Percentiles rank a stretch among this genome's conserved stretches.
These are phyloP conservation scores for Cerastis leucographa DNA, from an alignment of 2,888 invertebrate species.

Conservation along the genomic window DNA sequence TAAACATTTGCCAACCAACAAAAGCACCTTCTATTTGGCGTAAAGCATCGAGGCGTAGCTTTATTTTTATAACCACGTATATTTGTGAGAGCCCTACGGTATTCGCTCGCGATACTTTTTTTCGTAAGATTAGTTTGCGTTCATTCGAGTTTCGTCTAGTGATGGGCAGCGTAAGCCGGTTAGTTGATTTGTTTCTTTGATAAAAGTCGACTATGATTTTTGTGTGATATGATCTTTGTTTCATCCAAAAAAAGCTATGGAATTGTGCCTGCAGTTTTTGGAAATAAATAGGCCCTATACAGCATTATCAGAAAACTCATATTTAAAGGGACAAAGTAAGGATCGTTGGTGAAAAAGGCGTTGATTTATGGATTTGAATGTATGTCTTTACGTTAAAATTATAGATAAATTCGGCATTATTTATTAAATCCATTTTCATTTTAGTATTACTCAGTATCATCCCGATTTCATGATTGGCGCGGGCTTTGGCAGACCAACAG, in stretches of 20 bases:
- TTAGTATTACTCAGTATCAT: no score
- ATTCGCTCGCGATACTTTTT: conserved; percentile 46
- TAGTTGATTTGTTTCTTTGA: conserved; percentile 19
- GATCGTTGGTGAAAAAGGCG: neutral
- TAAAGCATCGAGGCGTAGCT: conserved; percentile 18
- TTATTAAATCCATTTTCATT: no score
- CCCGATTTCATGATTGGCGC: no score
- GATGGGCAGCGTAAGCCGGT: conserved; percentile 30
- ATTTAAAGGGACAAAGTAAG: neutral
- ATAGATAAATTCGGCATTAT: no score
- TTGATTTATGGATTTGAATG: neutral
- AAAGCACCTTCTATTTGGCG: conserved; percentile 19
- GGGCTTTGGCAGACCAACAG: no score
- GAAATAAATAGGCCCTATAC: neutral
- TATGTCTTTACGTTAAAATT: no score
- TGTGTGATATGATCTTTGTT: neutral
- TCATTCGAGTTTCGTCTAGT: conserved; percentile 54
- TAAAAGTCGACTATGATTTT: conserved; percentile 3
- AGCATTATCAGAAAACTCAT: neutral
- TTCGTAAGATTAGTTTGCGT: conserved; percentile 56
- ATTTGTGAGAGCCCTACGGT: conserved; percentile 38
- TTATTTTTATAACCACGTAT: conserved; percentile 58
- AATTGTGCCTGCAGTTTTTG: neutral
- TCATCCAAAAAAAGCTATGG: neutral
- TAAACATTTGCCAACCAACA: conserved; percentile 33